Evolutionary conservation across 1,140 invertebrate species (phyloP).

Genomic region (Drosophila setifemur): DNA sequence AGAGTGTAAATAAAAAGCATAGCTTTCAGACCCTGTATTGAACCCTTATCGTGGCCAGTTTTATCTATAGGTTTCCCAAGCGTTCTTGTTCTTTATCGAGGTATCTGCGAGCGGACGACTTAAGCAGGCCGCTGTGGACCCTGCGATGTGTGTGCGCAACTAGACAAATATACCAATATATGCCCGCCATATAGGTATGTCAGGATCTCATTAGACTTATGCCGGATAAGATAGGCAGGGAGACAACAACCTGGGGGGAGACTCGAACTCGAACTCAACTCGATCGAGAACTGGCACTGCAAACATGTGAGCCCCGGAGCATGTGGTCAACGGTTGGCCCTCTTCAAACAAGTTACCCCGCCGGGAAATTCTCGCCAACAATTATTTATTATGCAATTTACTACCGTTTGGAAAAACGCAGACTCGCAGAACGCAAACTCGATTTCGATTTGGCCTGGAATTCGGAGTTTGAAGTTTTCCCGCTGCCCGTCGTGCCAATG

Average conservation of each 20-base stretch:
- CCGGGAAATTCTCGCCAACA: too few relatives aligned
- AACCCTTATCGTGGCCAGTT: conserved; percentile 1
- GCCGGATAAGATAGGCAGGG: conserved; percentile 62
- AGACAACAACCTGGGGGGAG: too few relatives aligned
- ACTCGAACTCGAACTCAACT: too few relatives aligned
- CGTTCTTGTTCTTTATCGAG: conserved; percentile 6
- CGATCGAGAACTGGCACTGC: too few relatives aligned
- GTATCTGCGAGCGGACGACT: neutral
- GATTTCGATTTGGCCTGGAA: conserved; percentile 10
- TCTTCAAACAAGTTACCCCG: too few relatives aligned
- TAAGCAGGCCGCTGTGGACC: neutral
- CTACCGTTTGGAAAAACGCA: too few relatives aligned
- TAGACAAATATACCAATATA: conserved; percentile 6
- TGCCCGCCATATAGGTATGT: conserved; percentile 14
- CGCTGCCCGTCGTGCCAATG: too few relatives aligned
- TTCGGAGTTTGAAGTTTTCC: conserved; percentile 4
- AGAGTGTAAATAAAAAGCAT: too few relatives aligned
- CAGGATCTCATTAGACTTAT: conserved; percentile 56
- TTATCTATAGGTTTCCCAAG: conserved; percentile 48
- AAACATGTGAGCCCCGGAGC: conserved; percentile 42
- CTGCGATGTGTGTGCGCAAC: neutral
- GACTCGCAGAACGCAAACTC: neutral
- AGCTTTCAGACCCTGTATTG: too few relatives aligned
- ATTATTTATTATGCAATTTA: too few relatives aligned
- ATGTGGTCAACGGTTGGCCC: conserved; percentile 41